These are phyloP conservation scores for Alitta virens DNA, from an alignment of 2,888 invertebrate species.

Conservation along the genomic window DNA sequence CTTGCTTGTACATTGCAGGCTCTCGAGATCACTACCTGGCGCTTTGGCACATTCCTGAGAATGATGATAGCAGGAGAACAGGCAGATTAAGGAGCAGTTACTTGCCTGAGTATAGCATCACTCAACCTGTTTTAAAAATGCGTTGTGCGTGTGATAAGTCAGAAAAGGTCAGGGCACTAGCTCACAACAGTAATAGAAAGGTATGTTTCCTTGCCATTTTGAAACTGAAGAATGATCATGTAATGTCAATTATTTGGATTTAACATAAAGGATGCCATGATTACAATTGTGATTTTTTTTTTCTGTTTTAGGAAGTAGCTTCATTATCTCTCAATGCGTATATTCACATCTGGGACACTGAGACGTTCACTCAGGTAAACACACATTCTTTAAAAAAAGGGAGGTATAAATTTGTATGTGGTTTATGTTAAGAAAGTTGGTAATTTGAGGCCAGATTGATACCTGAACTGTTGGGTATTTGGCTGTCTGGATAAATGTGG, in stretches of 20 bases:
- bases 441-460: too few species aligned
- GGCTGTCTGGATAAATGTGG: too few species aligned
- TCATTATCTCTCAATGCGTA: constrained; percentile 89
- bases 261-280: too few species aligned
- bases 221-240: not conserved
- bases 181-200: constrained; percentile 80
- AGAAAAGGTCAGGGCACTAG: constrained; percentile 76
- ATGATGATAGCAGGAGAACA: constrained; percentile 1
- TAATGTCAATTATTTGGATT: not conserved
- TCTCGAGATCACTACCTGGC: constrained; percentile 88
- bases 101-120: constrained; percentile 43
- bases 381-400: too few species aligned
- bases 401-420: too few species aligned
- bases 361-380: constrained; percentile 75
- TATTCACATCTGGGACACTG: constrained; percentile 90
- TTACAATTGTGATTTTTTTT: not conserved
- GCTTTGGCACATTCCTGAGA: constrained; percentile 77
- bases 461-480: too few species aligned
- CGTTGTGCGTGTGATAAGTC: constrained; percentile 65
- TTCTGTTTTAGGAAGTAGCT: constrained; percentile 69
- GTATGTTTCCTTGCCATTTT: constrained; percentile 24
- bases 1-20: too few species aligned
- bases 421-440: too few species aligned
- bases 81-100: not conserved
- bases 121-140: constrained; percentile 37